Conservation (phyloP, 2,797 vertebrate genomes). For the Amphiprion clarkii region DNA sequence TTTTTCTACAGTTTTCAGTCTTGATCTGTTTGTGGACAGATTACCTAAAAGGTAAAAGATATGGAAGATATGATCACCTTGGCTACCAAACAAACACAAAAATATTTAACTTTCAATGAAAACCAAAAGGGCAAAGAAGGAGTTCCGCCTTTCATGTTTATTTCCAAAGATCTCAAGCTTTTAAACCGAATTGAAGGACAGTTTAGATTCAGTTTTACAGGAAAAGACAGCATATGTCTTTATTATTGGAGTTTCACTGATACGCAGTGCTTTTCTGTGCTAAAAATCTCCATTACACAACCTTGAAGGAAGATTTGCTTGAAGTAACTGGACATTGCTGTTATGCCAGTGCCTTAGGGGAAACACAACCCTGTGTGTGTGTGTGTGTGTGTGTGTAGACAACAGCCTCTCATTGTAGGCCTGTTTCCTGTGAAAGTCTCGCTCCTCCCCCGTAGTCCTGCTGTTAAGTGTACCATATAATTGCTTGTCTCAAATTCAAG, state of each 20-base stretch:
- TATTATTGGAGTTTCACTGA: too few relatives aligned
- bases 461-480: constrained; percentile 45
- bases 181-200: not conserved
- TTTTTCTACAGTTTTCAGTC: not conserved
- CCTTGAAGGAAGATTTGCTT: not conserved
- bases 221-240: too few relatives aligned
- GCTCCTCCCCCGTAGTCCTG: constrained; percentile 15
- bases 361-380: constrained; percentile 5
- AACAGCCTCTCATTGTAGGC: not conserved
- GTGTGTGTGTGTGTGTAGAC: constrained; percentile 5
- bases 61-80: too few relatives aligned
- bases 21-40: not conserved
- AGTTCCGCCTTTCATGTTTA: not conserved
- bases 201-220: not conserved
- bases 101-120: not conserved
- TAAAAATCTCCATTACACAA: not conserved
- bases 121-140: not conserved
- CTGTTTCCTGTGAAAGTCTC: constrained; percentile 22
- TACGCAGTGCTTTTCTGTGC: not conserved
- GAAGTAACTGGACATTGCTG: not conserved
- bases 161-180: not conserved
- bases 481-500: constrained; percentile 46
- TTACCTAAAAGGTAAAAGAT: not conserved
- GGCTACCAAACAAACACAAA: not conserved
- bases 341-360: not conserved